These are phyloP conservation scores for Synanceia verrucosa DNA, from an alignment of 2,797 vertebrate species.

Conservation along the genomic window DNA sequence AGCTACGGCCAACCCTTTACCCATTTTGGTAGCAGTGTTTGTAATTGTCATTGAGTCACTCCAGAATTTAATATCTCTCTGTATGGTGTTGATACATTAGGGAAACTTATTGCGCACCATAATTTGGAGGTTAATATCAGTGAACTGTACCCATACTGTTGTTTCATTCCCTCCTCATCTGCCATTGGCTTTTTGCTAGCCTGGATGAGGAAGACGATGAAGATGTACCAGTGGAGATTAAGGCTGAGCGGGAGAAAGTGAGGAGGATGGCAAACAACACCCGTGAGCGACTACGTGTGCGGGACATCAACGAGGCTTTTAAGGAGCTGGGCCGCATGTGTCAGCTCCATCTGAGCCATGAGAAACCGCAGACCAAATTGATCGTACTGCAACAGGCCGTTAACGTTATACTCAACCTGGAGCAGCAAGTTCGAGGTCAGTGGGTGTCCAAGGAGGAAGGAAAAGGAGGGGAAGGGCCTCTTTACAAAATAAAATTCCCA, in stretches of 20 bases:
- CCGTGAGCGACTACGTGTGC: conserved; percentile 95
- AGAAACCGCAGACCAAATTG: conserved; percentile 99
- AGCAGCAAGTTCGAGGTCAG: conserved; percentile 99
- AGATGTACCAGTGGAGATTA: conserved; percentile 97
- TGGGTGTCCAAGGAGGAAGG: conserved; percentile 80
- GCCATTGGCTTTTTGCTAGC: conserved; percentile 64
- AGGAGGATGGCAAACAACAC: conserved; percentile 98
- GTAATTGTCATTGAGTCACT: not conserved
- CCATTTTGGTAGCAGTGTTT: conserved; percentile 1
- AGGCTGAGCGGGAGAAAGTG: conserved; percentile 98
- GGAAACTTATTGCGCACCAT: conserved; percentile 3
- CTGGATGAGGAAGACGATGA: conserved; percentile 83
- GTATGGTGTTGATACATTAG: not conserved
- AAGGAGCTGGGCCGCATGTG: conserved; percentile 99
- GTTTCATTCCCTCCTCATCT: conserved; percentile 70
- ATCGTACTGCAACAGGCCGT: conserved; percentile 99
- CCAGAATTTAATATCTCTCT: not conserved
- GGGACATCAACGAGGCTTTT: conserved; percentile 99
- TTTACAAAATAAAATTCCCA: conserved; percentile 55
- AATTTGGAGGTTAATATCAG: conserved; percentile 7
- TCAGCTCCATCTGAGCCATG: conserved; percentile 97
- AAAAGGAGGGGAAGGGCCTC: conserved; percentile 67
- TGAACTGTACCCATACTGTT: conserved; percentile 69
- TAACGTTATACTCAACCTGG: conserved; percentile 98
- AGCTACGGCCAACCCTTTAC: not conserved